Percentiles rank a stretch among this genome's conserved stretches.
phyloP scores from a whole-genome alignment of 2,888 invertebrate species.

The Lasioglossum morio region DNA sequence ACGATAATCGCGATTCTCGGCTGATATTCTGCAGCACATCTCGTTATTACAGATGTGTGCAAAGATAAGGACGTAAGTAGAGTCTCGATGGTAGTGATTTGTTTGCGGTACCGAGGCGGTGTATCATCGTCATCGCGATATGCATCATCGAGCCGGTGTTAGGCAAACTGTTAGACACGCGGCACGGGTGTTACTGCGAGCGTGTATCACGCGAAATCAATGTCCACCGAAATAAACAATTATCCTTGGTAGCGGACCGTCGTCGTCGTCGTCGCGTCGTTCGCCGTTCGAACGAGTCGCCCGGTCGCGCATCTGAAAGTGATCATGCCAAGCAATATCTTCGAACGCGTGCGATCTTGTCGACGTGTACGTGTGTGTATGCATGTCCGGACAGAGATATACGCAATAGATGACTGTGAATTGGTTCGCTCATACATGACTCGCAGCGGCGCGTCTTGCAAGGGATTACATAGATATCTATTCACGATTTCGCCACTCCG shows the following conservation, averaged over 20 bases:
- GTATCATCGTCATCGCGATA: conserved; percentile 42
- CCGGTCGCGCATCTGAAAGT: conserved; percentile 31
- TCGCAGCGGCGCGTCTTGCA: conserved; percentile 56
- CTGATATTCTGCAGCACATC: conserved; percentile 24
- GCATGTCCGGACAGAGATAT: conserved; percentile 25
- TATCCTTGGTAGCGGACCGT: conserved; percentile 30
- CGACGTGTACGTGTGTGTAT: conserved; percentile 1
- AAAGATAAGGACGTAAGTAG: conserved; percentile 42
- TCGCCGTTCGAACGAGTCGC: neutral
- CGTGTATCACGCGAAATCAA: conserved; percentile 20
- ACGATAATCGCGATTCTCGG: conserved; percentile 38
- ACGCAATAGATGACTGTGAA: conserved; percentile 60
- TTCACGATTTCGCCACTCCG: conserved; percentile 60
- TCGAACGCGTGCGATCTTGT: conserved; percentile 29
- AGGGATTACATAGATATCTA: conserved; percentile 64
- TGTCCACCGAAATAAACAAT: conserved; percentile 47
- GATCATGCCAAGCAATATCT: conserved; percentile 23
- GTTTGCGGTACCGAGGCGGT: conserved; percentile 43
- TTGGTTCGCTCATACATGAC: conserved; percentile 60
- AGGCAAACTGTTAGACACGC: conserved; percentile 40
- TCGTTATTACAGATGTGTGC: conserved; percentile 31
- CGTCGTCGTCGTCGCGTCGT: neutral
- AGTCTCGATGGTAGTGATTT: conserved; percentile 38
- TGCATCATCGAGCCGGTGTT: conserved; percentile 36
- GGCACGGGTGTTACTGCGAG: conserved; percentile 31